These are phyloP conservation scores for Ctenosaura bakeri DNA, from an alignment of 2,797 vertebrate genomes.

Conservation along the genomic window DNA sequence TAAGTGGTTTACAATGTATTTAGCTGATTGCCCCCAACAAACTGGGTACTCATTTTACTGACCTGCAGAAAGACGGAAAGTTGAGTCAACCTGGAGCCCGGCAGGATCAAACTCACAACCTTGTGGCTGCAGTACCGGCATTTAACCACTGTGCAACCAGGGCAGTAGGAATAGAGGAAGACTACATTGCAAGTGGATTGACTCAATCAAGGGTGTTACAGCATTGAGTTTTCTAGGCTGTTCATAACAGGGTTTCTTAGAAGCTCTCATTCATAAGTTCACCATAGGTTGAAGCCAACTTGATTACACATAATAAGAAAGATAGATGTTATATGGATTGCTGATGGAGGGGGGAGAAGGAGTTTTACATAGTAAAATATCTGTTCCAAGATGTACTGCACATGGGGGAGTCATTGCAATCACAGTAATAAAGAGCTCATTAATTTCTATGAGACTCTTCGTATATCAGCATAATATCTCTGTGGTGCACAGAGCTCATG, in stretches of 20 bases:
- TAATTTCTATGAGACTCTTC: slow-evolving; percentile 27
- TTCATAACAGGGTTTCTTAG: not conserved
- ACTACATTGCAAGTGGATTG: not conserved
- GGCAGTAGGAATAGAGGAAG: too few species aligned
- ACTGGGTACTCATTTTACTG: too few species aligned
- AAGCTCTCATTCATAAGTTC: too few species aligned
- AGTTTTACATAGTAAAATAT: not conserved
- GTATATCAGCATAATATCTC: slow-evolving; percentile 6
- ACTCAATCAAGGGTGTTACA: not conserved
- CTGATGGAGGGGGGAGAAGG: not conserved
- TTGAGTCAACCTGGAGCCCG: too few species aligned
- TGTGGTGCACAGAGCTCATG: not conserved
- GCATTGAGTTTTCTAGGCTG: not conserved
- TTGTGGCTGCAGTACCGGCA: too few species aligned
- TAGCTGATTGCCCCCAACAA: too few species aligned
- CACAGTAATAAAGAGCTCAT: slow-evolving; percentile 41
- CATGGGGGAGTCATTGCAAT: slow-evolving; percentile 31
- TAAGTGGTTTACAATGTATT: too few species aligned
- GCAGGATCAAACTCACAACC: too few species aligned
- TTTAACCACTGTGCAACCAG: too few species aligned
- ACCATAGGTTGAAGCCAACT: too few species aligned
- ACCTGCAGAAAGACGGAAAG: too few species aligned
- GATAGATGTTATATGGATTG: not conserved
- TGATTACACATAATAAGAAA: not conserved
- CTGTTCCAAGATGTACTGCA: slow-evolving; percentile 11